Base-by-base conservation (phyloP, 2,797 vertebrate species). In the Tragelaphus eurycerus region DNA sequence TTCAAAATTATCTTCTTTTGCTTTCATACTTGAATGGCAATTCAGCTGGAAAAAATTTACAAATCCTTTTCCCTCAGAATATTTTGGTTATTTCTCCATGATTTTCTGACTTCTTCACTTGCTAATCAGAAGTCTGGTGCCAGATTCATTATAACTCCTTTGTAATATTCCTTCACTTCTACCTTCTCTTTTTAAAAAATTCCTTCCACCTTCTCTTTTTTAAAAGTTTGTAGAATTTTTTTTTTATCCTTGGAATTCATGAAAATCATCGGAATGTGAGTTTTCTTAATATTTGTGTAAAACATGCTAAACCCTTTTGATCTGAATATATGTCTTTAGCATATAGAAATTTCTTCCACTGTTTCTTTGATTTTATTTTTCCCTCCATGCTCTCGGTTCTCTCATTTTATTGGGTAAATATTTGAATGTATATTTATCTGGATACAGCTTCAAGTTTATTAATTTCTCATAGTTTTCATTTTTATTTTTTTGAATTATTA, bases 1-100 rank as follows among this genome's bases (percentile, higher is more conserved):
- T 90, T 90, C 79, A 71, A 90, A 96, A 93, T 60, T 52, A 79
- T 93, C 82, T 93, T 90, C 64, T 90, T 90, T 97, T 95, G 86
- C 50, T 83, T 83, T 90, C 83, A 60, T 67, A 55, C 23, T 87
- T 74, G n/a, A 86, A 83, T 48, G 19, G n/a, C 27, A 87, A 17
- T 84, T 93, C 43, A 29, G 29, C 83, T 88, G 84, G 21, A 7
- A 71, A 54, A 79, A 79, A 46, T 85, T 93, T 85, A 38, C 25
- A 62, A 93, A 88, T 84, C 25, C 34, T 57, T 93, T 96, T 55
- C 46, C 54, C 25, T 78, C 15, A 48, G 86, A 50, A 31, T 93
- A 71, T 79, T 60, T 85, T 95, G 34, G 34, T 25, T 64, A 11
- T 83, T 84, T 78, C 43, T 78, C 27, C 64, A 57, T 54, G 19